Percentiles rank a stretch among this genome's conserved stretches.
Evolutionary conservation across 2,888 invertebrate species (phyloP).

Genomic region (Metellina segmentata): DNA sequence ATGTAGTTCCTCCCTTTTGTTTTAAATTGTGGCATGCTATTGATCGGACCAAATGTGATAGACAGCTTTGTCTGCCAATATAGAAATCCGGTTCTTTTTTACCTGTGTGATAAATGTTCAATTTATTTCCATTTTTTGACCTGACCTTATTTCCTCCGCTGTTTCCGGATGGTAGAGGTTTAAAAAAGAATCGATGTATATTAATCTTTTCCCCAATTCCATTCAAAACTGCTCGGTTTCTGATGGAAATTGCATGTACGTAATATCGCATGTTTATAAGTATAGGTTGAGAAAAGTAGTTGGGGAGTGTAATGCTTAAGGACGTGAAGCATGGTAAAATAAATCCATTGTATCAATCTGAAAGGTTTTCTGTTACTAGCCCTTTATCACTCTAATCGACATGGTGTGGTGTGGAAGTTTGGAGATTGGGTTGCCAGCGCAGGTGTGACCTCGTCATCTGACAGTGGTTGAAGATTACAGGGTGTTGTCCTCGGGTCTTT

Average conservation of each 20-base stretch:
- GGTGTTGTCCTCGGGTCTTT: too few relatives aligned
- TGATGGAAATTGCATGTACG: not conserved
- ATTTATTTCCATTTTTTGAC: slow-evolving; percentile 35
- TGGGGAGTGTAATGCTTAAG: too few relatives aligned
- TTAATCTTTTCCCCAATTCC: slow-evolving; percentile 25
- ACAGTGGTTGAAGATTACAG: too few relatives aligned
- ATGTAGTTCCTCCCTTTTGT: slow-evolving; percentile 63
- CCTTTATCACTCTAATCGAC: too few relatives aligned
- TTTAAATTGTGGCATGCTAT: slow-evolving; percentile 54
- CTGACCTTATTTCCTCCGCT: not conserved
- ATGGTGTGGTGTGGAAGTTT: too few relatives aligned
- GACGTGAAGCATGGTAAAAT: too few relatives aligned
- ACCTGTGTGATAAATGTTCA: slow-evolving; percentile 44
- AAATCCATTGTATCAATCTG: too few relatives aligned
- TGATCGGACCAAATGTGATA: slow-evolving; percentile 53
- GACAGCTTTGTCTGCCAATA: slow-evolving; percentile 58
- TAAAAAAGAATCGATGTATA: slow-evolving; percentile 9
- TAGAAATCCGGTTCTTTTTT: not conserved
- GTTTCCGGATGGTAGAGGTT: not conserved
- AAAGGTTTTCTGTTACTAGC: too few relatives aligned
- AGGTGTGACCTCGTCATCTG: too few relatives aligned
- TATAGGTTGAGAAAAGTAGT: too few relatives aligned
- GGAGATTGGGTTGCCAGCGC: too few relatives aligned
- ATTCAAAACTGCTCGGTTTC: not conserved
- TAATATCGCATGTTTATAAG: too few relatives aligned